Evolutionary conservation across 2,888 invertebrate genomes (phyloP).

Genomic region (Xestia xanthographa): DNA sequence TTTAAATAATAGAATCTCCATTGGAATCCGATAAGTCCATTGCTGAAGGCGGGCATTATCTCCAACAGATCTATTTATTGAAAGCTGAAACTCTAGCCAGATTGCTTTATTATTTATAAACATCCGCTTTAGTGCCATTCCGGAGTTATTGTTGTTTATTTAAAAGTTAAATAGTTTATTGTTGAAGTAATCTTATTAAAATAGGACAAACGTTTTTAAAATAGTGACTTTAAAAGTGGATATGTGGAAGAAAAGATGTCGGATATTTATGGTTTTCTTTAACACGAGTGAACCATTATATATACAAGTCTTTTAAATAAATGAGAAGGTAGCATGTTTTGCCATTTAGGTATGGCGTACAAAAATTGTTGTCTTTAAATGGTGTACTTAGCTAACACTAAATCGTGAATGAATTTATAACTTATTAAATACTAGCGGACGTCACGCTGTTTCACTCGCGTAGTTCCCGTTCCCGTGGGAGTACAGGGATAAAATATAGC

Average conservation of each 20-base stretch:
- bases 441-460: too few species aligned
- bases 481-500: too few species aligned
- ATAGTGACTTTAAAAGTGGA: too few species aligned
- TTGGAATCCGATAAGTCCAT: conserved; percentile 16
- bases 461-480: too few species aligned
- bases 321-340: neutral
- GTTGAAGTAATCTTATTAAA: neutral
- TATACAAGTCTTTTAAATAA: neutral
- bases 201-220: neutral
- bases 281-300: neutral
- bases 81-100: conserved; percentile 5
- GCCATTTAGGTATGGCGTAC: neutral
- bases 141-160: neutral
- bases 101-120: conserved; percentile 38
- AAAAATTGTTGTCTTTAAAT: too few species aligned
- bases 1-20: conserved; percentile 24
- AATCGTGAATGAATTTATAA: too few species aligned
- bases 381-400: too few species aligned
- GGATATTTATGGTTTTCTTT: neutral
- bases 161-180: conserved; percentile 1
- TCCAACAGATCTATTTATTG: conserved; percentile 4
- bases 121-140: conserved; percentile 1
- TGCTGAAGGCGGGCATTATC: conserved; percentile 12
- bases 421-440: too few species aligned
- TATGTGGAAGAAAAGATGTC: neutral